Base-by-base conservation (phyloP, 2,797 vertebrate species). In the Heliangelus exortis region DNA sequence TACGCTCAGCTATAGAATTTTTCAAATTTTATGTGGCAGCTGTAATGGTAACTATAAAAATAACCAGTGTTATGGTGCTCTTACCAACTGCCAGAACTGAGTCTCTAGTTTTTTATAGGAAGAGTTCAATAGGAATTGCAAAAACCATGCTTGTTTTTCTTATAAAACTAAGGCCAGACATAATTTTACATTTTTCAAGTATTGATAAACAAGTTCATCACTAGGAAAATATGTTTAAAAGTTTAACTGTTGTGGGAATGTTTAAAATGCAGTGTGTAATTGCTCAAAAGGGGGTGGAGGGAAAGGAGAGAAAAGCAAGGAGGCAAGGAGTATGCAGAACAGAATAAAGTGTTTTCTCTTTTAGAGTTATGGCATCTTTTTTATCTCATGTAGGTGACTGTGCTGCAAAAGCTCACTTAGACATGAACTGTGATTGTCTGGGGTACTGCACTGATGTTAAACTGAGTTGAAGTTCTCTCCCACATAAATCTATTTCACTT, bases 401-500 rank as follows among this genome's bases (percentile, higher is more conserved):
- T 76, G 58, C 67, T 94, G 87, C 72, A 83, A 68, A 90, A 94
- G 63, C 72, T 95, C 88, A 83, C n/a, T 91, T 88, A 94, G 90
- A 85, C 78, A 89, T 79, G 88, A 94, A 89, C 67, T 84, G 16
- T 78, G 81, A 89, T 93, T 75, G 68, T 95, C 95, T 67, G 43
- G 66, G 78, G 63, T 82, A 62, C 55, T 82, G 71, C 28, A 53
- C 68, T 79, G 83, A 84, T 90, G 86, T 84, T 89, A 90, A 95
- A 82, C 48, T 71, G 80, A 84, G 77, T 83, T 84, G 81, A 89
- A 87, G 45, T 79, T 92, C 61, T 87, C 90, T 92, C 93, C 79
- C 85, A 95, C 55, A 50, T 86, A 91, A 93, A 84, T 87, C 67
- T 96, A 92, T 89, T 92, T 93, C 62, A 59, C 73, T 86, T 81